Percentiles rank a stretch among this genome's conserved stretches.
These are phyloP conservation scores for Pinctada fucata DNA, from an alignment of 2,888 invertebrate species.

Conservation along the genomic window DNA sequence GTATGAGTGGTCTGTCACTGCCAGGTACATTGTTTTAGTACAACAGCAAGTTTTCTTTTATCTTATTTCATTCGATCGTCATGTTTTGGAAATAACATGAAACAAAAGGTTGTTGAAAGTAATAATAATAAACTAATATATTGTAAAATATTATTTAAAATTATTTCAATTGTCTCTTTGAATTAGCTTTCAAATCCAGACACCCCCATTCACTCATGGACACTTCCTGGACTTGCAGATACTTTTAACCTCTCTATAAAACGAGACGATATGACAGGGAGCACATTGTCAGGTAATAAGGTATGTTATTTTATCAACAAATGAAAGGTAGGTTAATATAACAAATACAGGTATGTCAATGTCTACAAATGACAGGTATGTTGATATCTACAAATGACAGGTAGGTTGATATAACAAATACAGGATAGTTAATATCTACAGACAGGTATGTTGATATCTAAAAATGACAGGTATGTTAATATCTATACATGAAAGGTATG, in stretches of 20 bases:
- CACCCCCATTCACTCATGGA: constrained; percentile 69
- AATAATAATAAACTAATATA: too few relatives aligned
- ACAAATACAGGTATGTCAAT: neutral
- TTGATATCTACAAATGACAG: neutral
- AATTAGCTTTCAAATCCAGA: constrained; percentile 37
- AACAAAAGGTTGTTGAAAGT: too few relatives aligned
- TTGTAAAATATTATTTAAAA: too few relatives aligned
- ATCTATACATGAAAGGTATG: neutral
- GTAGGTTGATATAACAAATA: neutral
- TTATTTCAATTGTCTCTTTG: too few relatives aligned
- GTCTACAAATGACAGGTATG: neutral
- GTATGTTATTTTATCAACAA: constrained; percentile 44
- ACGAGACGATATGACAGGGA: constrained; percentile 71
- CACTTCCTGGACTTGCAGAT: constrained; percentile 59
- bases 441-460: too few relatives aligned
- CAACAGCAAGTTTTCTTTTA: too few relatives aligned
- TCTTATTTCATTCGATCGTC: too few relatives aligned
- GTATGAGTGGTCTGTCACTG: too few relatives aligned
- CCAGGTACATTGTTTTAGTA: too few relatives aligned
- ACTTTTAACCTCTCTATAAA: constrained; percentile 62
- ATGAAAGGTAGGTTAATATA: neutral
- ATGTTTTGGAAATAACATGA: too few relatives aligned
- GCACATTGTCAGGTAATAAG: constrained; percentile 70
- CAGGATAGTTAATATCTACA: neutral
- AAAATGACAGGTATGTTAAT: too few relatives aligned